Percentiles rank a stretch among this genome's conserved stretches.
Conservation (phyloP, 2,888 invertebrate genomes). For the Aleiodes alternator region DNA sequence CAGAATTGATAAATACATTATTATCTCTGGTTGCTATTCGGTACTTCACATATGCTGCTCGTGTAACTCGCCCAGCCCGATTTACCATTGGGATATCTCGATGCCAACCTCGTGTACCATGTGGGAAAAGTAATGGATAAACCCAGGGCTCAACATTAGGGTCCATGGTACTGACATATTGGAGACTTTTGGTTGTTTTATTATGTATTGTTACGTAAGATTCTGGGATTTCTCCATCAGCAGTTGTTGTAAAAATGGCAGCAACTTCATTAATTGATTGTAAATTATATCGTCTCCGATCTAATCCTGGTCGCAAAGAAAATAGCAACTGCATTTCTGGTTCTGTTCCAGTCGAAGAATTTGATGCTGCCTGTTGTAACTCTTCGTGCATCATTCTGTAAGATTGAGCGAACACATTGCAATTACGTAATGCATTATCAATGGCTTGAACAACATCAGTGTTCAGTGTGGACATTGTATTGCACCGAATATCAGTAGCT, state of each 20-base stretch:
- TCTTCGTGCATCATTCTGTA: constrained; percentile 54
- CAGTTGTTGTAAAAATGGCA: constrained; percentile 27
- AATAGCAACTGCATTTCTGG: constrained; percentile 51
- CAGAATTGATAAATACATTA: not conserved
- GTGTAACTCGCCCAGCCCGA: not conserved
- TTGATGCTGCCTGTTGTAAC: constrained; percentile 25
- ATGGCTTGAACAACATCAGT: not conserved
- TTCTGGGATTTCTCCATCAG: constrained; percentile 55
- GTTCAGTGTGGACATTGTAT: constrained; percentile 6
- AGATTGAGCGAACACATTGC: constrained; percentile 51
- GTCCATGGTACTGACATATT: not conserved
- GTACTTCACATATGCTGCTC: not conserved
- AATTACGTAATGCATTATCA: constrained; percentile 24
- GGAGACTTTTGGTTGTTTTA: not conserved
- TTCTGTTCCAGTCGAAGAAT: constrained; percentile 3
- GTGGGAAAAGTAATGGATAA: not conserved
- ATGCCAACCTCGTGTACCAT: not conserved
- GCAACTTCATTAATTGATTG: constrained; percentile 55
- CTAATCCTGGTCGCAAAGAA: constrained; percentile 52
- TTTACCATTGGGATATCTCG: not conserved
- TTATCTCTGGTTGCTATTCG: not conserved
- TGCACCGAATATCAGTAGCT: not conserved
- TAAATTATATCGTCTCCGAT: constrained; percentile 52
- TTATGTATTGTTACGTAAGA: constrained; percentile 19
- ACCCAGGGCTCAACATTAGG: not conserved